Base-by-base conservation (phyloP, 2,888 invertebrate species). In the Gisinianus flammeolus region DNA sequence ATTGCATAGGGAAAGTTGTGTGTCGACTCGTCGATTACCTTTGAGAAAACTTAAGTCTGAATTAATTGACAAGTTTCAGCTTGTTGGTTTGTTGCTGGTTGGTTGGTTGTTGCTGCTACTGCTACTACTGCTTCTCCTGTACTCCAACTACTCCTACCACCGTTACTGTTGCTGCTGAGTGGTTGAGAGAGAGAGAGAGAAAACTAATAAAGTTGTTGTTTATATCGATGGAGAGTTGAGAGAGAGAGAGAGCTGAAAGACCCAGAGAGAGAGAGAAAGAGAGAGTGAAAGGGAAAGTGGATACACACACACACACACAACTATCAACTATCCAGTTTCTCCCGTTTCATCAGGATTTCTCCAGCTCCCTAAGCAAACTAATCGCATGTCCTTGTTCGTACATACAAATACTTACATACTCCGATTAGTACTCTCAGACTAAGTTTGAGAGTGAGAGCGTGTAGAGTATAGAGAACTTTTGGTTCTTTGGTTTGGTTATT, bases 31-130 rank as follows among this genome's bases (percentile, higher is more conserved):
- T 72, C 54, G 56, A 72, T 72, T 58, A 56, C 72, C 56, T 72
- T 58, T 72, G 72, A 72, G 72, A 58, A 72, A 72, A 72, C 72
- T 72, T 56, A 22, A 56, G 72, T 54, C 72, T 72, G 58, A 72
- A 72, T 72, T 72, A 72, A 72, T 72, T 72, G 72, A 72, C 72
- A 72, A 72, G 58, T 71, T 71, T 54, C 54, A 31, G 54, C 72
- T 31, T 56, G 31, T 54, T 30, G 30, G 54, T 72, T 72, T 72
- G 72, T 58, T 72, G 28, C 19, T 66, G 26, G 10, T 68, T 58
- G 19, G 8, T 44, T 19, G 12, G 19, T 19, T 44, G 16, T 44
- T 44, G 44, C n/a, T n/a, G n/a, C n/a, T n/a, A n/a, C n/a, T n/a
- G 8, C 19, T 44, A 2, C 44, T 58, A 19, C 22, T n/a, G n/a